A percentile compares a stretch with the other conserved stretches of the same genome.
Conservation (phyloP, 2,113 vertebrate genomes). For the Passer domesticus region DNA sequence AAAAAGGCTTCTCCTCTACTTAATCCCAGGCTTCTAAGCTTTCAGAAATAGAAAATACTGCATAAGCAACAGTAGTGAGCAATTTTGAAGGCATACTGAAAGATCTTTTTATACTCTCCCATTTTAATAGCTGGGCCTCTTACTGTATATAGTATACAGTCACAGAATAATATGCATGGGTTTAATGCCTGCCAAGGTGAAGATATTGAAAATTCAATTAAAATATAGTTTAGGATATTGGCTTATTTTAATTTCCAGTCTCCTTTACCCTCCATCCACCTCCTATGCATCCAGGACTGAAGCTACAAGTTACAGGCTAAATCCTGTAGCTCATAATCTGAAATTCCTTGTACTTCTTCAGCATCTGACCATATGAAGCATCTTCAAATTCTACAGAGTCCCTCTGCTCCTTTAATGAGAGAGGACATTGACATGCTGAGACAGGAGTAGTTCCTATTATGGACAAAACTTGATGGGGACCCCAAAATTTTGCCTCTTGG, state of each 20-base stretch:
- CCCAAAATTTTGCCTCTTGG: neutral
- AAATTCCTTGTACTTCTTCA: neutral
- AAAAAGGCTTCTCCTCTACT: slow-evolving; percentile 17
- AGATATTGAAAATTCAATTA: slow-evolving; percentile 68
- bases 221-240: slow-evolving; percentile 53
- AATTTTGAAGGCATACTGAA: slow-evolving; percentile 25
- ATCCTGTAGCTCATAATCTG: neutral
- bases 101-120: slow-evolving; percentile 41
- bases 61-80: slow-evolving; percentile 28
- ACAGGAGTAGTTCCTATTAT: neutral
- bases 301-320: neutral
- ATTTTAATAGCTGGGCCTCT: slow-evolving; percentile 53
- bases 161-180: slow-evolving; percentile 49
- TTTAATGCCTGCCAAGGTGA: slow-evolving; percentile 56
- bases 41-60: slow-evolving; percentile 54
- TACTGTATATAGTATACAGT: slow-evolving; percentile 31
- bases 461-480: neutral
- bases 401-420: neutral
- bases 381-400: neutral
- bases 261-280: neutral
- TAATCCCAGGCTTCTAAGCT: slow-evolving; percentile 38
- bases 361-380: neutral
- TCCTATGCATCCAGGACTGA: neutral
- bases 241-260: slow-evolving; percentile 47
- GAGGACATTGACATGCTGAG: neutral